Conservation (phyloP, 2,113 vertebrate species). For the Entomyzon cyanotis region DNA sequence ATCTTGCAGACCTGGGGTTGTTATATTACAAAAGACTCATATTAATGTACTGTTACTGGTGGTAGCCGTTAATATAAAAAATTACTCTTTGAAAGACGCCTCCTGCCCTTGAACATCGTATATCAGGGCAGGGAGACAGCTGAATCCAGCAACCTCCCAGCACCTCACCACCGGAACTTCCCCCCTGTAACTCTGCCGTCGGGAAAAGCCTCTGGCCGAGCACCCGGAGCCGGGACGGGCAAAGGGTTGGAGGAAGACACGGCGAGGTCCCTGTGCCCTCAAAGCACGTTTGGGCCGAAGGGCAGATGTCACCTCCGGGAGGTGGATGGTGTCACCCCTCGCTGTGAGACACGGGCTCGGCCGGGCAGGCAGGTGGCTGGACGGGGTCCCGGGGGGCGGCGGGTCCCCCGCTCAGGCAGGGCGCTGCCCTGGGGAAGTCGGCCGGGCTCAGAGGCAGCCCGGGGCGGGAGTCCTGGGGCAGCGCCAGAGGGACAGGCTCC, state of each 20-base stretch:
- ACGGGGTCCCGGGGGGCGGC: rapidly evolving
- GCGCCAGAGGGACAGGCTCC: background rate
- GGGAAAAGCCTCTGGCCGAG: background rate
- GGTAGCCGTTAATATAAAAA: background rate
- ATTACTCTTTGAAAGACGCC: background rate
- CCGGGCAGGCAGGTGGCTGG: rapidly evolving
- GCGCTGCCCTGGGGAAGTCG: background rate
- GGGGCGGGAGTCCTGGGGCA: background rate
- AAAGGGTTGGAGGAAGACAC: background rate
- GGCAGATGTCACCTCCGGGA: background rate
- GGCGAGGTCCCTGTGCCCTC: rapidly evolving
- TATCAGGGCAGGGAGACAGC: background rate
- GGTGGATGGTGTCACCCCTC: background rate
- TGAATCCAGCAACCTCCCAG: background rate
- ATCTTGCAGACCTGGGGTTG: background rate
- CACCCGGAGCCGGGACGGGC: rapidly evolving
- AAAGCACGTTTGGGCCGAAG: background rate
- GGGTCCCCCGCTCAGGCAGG: background rate
- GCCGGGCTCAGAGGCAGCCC: background rate
- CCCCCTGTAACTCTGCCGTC: background rate
- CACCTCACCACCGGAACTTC: too few relatives aligned
- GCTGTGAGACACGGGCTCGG: too few relatives aligned
- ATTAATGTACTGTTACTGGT: background rate
- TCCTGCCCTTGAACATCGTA: background rate
- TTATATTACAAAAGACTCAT: background rate